Conservation (phyloP, 2,797 vertebrate genomes). For the Cossypha heuglini region DNA sequence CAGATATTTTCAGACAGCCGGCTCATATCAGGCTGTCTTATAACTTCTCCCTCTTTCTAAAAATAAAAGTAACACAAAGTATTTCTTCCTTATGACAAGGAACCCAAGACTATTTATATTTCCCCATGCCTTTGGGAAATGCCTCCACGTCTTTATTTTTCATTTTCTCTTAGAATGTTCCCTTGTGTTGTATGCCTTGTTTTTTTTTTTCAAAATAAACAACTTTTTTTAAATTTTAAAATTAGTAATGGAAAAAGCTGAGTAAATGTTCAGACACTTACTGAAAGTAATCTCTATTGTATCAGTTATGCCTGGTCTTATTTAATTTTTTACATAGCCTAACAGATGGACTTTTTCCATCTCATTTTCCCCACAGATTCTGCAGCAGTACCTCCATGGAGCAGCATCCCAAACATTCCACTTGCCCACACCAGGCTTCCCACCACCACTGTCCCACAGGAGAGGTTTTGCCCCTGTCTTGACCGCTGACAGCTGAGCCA, state of each 20-base stretch:
- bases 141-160: neutral
- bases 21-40: constrained; percentile 23
- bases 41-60: constrained; percentile 44
- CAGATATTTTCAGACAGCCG: constrained; percentile 40
- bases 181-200: neutral
- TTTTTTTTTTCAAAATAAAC: neutral
- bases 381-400: neutral
- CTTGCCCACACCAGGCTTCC: neutral
- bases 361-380: neutral
- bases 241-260: neutral
- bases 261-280: neutral
- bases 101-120: constrained; percentile 46
- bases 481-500: neutral
- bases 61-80: constrained; percentile 55
- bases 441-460: neutral
- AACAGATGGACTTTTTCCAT: neutral
- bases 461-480: neutral
- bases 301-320: neutral
- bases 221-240: neutral
- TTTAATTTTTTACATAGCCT: neutral
- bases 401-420: neutral
- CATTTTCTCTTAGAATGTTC: neutral
- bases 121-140: constrained; percentile 30
- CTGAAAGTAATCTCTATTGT: neutral
- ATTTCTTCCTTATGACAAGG: constrained; percentile 41